These are phyloP conservation scores for Aphelenchoides avenae DNA, from an alignment of 1,140 invertebrate genomes.

Conservation along the genomic window DNA sequence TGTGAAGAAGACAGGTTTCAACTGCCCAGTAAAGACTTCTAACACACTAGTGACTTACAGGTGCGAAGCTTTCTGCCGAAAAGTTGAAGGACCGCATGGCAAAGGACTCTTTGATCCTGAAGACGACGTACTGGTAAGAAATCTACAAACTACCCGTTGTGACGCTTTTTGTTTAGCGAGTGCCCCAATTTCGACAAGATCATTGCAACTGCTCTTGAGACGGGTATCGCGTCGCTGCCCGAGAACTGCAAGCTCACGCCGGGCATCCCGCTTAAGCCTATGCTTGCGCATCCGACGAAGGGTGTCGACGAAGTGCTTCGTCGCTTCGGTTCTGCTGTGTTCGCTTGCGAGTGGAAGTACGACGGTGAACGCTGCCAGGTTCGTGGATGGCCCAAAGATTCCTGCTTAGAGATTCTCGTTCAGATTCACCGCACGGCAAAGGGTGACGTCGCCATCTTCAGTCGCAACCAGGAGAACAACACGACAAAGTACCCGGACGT, in stretches of 20 bases:
- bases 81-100: slow-evolving; percentile 76
- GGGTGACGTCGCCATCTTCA: slow-evolving; percentile 77
- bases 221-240: slow-evolving; percentile 75
- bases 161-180: slow-evolving; percentile 67
- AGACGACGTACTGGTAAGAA: slow-evolving; percentile 82
- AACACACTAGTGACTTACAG: slow-evolving; percentile 52
- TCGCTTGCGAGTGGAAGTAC: slow-evolving; percentile 99
- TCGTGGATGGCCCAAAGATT: slow-evolving; percentile 19
- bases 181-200: slow-evolving; percentile 91
- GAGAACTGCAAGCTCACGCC: slow-evolving; percentile 69
- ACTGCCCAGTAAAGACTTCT: not conserved
- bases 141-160: slow-evolving; percentile 20
- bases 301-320: slow-evolving; percentile 79
- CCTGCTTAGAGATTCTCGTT: slow-evolving; percentile 15
- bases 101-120: slow-evolving; percentile 73
- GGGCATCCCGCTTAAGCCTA: slow-evolving; percentile 86
- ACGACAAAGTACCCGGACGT: slow-evolving; percentile 97
- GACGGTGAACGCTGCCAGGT: slow-evolving; percentile 97
- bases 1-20: slow-evolving; percentile 39
- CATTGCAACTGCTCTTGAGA: slow-evolving; percentile 73
- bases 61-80: slow-evolving; percentile 65
- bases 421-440: slow-evolving; percentile 70
- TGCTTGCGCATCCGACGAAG: slow-evolving; percentile 96
- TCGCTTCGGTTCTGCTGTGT: slow-evolving; percentile 82
- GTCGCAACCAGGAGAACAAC: slow-evolving; percentile 95